phyloP scores from a whole-genome alignment of 2,113 vertebrate genomes.

The Anolis sagrei region DNA sequence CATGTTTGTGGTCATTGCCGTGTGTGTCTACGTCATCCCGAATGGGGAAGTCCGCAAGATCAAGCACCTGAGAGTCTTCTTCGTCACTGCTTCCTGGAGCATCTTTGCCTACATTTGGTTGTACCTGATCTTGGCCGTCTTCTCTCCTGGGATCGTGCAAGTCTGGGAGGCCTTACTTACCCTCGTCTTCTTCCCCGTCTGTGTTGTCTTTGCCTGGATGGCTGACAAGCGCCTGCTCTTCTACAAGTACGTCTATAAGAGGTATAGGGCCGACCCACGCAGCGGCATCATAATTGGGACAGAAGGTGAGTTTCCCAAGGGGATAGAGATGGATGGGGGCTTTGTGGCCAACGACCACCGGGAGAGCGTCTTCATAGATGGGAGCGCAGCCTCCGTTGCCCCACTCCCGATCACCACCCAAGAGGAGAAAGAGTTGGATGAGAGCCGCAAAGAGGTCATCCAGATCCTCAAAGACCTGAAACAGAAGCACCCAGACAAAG shows the following conservation, averaged over 20 bases:
- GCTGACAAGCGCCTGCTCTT: constrained; percentile 95
- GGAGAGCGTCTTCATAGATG: constrained; percentile 63
- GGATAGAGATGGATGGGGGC: constrained; percentile 85
- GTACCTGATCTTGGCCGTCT: constrained; percentile 92
- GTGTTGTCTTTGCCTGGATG: constrained; percentile 94
- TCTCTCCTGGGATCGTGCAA: constrained; percentile 90
- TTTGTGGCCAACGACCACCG: constrained; percentile 68
- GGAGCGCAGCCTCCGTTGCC: constrained; percentile 22
- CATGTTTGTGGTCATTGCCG: constrained; percentile 95
- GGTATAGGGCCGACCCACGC: constrained; percentile 92
- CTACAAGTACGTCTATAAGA: constrained; percentile 97
- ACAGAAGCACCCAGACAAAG: constrained; percentile 94
- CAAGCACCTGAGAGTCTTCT: constrained; percentile 96
- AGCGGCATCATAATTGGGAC: constrained; percentile 94
- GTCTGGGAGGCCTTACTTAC: constrained; percentile 96
- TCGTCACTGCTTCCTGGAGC: constrained; percentile 96
- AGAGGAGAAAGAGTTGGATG: constrained; percentile 90
- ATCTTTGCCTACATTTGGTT: constrained; percentile 99
- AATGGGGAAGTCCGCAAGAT: constrained; percentile 87
- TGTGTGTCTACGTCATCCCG: constrained; percentile 94
- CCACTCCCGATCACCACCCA: constrained; percentile 42
- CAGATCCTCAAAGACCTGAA: constrained; percentile 95
- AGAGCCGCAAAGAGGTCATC: constrained; percentile 93
- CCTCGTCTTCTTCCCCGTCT: constrained; percentile 91
- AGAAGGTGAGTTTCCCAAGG: constrained; percentile 88